phyloP scores from a whole-genome alignment of 2,888 invertebrate genomes.

The Halocaridina rubra region DNA sequence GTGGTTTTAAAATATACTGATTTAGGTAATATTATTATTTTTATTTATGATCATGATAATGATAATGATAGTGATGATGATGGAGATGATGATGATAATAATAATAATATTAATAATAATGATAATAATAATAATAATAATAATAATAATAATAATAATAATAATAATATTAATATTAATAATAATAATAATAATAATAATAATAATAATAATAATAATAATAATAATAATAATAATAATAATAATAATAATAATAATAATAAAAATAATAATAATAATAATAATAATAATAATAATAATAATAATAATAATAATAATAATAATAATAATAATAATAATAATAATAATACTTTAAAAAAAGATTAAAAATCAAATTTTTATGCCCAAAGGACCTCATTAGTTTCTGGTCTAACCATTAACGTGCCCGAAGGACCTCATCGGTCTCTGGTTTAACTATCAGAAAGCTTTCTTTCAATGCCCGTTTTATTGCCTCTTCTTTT shows the following conservation, averaged over 20 bases:
- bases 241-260: neutral
- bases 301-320: too few species aligned
- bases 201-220: neutral
- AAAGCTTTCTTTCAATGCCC: too few species aligned
- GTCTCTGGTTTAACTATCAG: too few species aligned
- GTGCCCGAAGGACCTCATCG: too few species aligned
- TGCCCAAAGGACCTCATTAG: too few species aligned
- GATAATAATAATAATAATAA: neutral
- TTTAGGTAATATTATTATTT: too few species aligned
- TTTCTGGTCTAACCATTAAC: too few species aligned
- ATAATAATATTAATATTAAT: neutral
- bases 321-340: too few species aligned
- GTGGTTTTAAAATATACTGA: too few species aligned
- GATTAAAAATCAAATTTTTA: too few species aligned
- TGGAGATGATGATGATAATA: neutral
- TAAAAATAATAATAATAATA: neutral
- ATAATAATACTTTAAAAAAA: too few species aligned
- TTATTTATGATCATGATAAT: neutral
- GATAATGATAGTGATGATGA: neutral
- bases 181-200: neutral
- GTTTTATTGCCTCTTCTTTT: neutral
- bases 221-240: neutral
- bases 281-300: neutral
- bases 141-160: neutral
- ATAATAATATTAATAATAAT: neutral